A percentile compares a stretch with the other conserved stretches of the same genome.
phyloP scores from a whole-genome alignment of 2,113 vertebrate genomes.

The Vulpes lagopus region DNA sequence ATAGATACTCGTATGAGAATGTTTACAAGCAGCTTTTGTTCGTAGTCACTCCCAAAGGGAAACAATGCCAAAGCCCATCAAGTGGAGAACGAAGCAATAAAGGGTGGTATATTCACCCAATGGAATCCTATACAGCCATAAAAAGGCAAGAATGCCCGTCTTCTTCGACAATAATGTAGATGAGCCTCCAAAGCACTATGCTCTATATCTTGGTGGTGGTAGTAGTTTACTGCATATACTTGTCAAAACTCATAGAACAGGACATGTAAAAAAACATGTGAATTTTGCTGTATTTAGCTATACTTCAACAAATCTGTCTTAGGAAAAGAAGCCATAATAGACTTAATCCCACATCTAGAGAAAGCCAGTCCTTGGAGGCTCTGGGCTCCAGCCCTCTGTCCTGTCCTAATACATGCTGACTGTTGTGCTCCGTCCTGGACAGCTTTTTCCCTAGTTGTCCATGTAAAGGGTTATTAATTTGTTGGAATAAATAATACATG shows the following conservation, averaged over 20 bases:
- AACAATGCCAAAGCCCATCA: not conserved
- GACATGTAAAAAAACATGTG: not conserved
- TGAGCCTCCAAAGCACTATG: accelerated
- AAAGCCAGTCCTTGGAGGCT: not conserved
- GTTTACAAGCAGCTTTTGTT: not conserved
- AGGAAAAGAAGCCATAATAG: not conserved
- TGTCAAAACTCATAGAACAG: not conserved
- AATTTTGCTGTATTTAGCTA: not conserved
- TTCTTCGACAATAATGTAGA: accelerated
- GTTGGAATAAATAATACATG: not conserved
- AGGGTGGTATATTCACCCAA: no score
- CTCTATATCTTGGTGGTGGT: not conserved
- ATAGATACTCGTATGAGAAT: not conserved
- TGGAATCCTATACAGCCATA: accelerated
- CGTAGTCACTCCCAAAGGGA: not conserved
- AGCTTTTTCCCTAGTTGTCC: not conserved
- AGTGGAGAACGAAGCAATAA: not conserved
- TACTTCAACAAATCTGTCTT: not conserved
- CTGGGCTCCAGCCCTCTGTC: not conserved
- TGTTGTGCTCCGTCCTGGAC: not conserved
- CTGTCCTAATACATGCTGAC: not conserved
- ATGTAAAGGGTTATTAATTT: not conserved
- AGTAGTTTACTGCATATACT: no score
- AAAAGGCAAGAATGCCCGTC: accelerated
- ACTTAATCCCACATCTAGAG: not conserved